Evolutionary conservation across 2,888 invertebrate species (phyloP).

Genomic region (Cantharis flavilabris): DNA sequence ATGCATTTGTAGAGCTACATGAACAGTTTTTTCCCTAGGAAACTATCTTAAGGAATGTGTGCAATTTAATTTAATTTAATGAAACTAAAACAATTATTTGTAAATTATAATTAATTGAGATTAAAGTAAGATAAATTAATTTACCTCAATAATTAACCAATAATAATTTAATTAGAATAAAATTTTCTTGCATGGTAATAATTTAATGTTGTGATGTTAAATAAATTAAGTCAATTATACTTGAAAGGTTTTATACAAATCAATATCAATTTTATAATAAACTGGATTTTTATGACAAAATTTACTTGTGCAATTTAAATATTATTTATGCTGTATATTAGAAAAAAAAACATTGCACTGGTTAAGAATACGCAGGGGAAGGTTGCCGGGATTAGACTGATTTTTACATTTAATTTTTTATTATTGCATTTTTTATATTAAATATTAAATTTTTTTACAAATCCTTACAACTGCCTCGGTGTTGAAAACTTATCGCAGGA

Average conservation of each 20-base stretch:
- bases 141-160: not conserved
- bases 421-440: too few relatives aligned
- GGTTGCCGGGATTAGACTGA: too few relatives aligned
- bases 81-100: not conserved
- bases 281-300: not conserved
- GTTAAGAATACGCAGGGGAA: too few relatives aligned
- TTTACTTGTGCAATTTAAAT: not conserved
- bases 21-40: too few relatives aligned
- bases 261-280: not conserved
- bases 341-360: not conserved
- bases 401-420: too few relatives aligned
- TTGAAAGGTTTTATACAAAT: not conserved
- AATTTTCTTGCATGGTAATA: not conserved
- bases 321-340: not conserved
- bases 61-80: not conserved
- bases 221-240: not conserved
- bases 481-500: too few relatives aligned
- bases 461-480: too few relatives aligned
- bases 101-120: not conserved
- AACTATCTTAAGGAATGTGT: too few relatives aligned
- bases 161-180: not conserved
- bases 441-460: too few relatives aligned
- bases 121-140: not conserved
- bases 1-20: too few relatives aligned
- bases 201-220: not conserved